Conservation (phyloP, 1,140 invertebrate genomes). For the Microplitis demolitor region DNA sequence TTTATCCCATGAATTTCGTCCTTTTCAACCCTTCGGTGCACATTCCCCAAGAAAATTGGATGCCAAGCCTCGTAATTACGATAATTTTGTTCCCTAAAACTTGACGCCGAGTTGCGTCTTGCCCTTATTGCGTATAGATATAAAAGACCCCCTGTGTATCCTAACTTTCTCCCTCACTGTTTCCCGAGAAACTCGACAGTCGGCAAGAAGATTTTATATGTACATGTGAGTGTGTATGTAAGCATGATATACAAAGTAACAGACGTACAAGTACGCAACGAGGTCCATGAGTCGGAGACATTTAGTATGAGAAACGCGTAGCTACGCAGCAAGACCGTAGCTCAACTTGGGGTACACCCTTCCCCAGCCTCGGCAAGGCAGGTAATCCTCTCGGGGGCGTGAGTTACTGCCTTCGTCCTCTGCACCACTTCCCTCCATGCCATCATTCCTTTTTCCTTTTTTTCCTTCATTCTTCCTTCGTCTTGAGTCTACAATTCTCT, state of each 20-base stretch:
- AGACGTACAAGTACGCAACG: slow-evolving; percentile 27
- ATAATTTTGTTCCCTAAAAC: slow-evolving; percentile 42
- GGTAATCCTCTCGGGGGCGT: slow-evolving; percentile 64
- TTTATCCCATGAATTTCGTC: slow-evolving; percentile 14
- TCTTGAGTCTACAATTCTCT: slow-evolving; percentile 15
- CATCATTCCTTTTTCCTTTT: slow-evolving; percentile 19
- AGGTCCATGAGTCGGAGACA: slow-evolving; percentile 51
- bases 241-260: slow-evolving; percentile 32
- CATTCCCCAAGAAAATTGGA: slow-evolving; percentile 27
- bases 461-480: slow-evolving; percentile 14
- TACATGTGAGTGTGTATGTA: not conserved
- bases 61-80: slow-evolving; percentile 44
- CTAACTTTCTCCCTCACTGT: slow-evolving; percentile 36
- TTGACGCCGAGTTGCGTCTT: not conserved
- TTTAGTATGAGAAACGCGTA: slow-evolving; percentile 64
- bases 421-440: slow-evolving; percentile 40
- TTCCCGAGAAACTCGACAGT: slow-evolving; percentile 15
- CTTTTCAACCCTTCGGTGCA: slow-evolving; percentile 11
- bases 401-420: slow-evolving; percentile 58
- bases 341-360: slow-evolving; percentile 57
- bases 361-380: slow-evolving; percentile 55
- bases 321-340: slow-evolving; percentile 62
- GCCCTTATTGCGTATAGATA: slow-evolving; percentile 38
- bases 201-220: not conserved
- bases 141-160: slow-evolving; percentile 33